These are phyloP conservation scores for Chrysotoxum bicinctum DNA, from an alignment of 2,888 invertebrate species.

Conservation along the genomic window DNA sequence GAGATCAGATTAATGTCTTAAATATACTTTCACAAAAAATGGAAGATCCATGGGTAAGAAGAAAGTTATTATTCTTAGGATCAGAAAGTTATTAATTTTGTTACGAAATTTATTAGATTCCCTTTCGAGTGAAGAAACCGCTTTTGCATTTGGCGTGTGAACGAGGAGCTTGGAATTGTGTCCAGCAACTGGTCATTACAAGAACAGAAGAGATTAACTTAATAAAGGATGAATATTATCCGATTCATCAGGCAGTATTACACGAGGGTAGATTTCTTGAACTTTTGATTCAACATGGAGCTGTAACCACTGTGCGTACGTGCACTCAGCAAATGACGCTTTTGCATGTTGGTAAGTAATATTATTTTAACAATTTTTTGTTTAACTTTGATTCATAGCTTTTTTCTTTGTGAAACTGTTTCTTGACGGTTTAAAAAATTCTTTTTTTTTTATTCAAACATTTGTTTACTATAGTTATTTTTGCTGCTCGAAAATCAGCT, in stretches of 20 bases:
- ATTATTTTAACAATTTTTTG: background rate
- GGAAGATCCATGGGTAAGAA: slow-evolving; percentile 86
- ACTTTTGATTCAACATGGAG: slow-evolving; percentile 86
- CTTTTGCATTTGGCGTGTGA: slow-evolving; percentile 87
- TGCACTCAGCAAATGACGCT: slow-evolving; percentile 88
- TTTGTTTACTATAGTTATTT: slow-evolving; percentile 82
- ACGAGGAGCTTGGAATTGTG: slow-evolving; percentile 88
- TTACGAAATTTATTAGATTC: slow-evolving; percentile 77
- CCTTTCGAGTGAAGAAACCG: slow-evolving; percentile 84
- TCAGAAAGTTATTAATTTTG: background rate
- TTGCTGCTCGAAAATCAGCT: slow-evolving; percentile 87
- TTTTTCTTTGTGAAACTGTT: background rate
- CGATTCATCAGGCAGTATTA: slow-evolving; percentile 89
- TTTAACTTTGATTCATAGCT: background rate
- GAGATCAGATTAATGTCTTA: slow-evolving; percentile 87
- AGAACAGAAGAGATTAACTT: slow-evolving; percentile 87
- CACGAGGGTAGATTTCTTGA: slow-evolving; percentile 88
- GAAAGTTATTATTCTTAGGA: background rate
- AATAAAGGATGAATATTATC: slow-evolving; percentile 89
- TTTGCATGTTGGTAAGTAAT: slow-evolving; percentile 84
- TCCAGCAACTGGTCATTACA: slow-evolving; percentile 85
- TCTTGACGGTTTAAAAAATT: too few relatives aligned
- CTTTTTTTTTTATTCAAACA: background rate
- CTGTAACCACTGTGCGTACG: slow-evolving; percentile 87
- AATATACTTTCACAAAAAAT: slow-evolving; percentile 86